These are phyloP conservation scores for Habroteleia sp. DNA, from an alignment of 2,888 invertebrate genomes.

Conservation along the genomic window DNA sequence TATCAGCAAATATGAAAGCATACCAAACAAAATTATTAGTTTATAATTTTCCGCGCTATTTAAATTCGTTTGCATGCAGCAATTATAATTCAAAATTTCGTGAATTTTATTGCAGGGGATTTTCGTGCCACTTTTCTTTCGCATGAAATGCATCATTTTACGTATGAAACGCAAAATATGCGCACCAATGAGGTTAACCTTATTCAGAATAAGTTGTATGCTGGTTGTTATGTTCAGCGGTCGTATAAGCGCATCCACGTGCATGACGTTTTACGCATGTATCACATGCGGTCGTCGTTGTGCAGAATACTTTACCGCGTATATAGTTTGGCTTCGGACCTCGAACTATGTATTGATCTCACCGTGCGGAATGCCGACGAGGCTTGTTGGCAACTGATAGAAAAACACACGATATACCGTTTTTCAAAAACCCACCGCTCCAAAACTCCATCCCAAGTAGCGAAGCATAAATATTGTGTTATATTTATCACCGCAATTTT, in stretches of 20 bases:
- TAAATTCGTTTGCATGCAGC: too few relatives aligned
- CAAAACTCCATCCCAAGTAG: too few relatives aligned
- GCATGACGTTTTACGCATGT: constrained; percentile 59
- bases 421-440: constrained; percentile 41
- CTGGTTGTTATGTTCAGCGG: constrained; percentile 31
- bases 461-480: too few relatives aligned
- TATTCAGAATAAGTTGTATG: constrained; percentile 54
- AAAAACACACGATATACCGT: constrained; percentile 50
- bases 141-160: constrained; percentile 25
- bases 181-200: constrained; percentile 48
- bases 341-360: constrained; percentile 73
- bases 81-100: too few relatives aligned
- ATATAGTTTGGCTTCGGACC: constrained; percentile 73
- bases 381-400: constrained; percentile 66
- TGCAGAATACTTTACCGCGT: constrained; percentile 60
- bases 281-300: constrained; percentile 58
- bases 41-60: too few relatives aligned
- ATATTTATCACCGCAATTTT: too few relatives aligned
- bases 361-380: constrained; percentile 65
- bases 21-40: too few relatives aligned
- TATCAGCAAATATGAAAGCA: too few relatives aligned
- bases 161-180: constrained; percentile 44
- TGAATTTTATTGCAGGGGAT: too few relatives aligned
- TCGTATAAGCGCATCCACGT: constrained; percentile 59
- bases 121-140: constrained; percentile 16